Conservation (phyloP, 2,113 vertebrate genomes). For the Alethe diademata region DNA sequence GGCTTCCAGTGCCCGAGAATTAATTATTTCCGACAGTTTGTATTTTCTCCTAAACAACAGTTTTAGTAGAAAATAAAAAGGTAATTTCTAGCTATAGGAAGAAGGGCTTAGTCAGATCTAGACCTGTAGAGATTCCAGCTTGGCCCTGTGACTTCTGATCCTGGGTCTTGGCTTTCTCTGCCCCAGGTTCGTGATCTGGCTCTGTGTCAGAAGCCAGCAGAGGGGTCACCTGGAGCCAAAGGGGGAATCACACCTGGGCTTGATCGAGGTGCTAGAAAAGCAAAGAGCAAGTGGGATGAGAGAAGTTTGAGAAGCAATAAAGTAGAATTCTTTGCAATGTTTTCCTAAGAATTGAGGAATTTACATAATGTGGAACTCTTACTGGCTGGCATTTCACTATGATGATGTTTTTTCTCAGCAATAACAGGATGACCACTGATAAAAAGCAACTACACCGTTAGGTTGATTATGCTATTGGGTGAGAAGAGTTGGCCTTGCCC, state of each 20-base stretch:
- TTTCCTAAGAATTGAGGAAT: not conserved
- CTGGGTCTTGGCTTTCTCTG: not conserved
- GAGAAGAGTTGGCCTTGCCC: not conserved
- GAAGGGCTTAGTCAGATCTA: not conserved
- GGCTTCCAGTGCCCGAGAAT: not conserved
- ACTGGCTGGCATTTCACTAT: not conserved
- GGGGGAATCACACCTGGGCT: not conserved
- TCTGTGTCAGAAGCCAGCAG: not conserved
- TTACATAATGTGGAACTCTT: not conserved
- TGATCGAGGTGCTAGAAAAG: not conserved
- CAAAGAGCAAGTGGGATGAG: not conserved
- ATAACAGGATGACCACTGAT: not conserved
- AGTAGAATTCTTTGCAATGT: not conserved
- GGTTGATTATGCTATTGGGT: not conserved
- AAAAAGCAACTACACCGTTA: not conserved
- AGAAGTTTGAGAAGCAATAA: not conserved
- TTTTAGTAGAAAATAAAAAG: not conserved
- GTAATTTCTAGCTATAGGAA: not conserved
- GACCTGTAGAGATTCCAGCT: not conserved
- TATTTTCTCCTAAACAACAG: not conserved
- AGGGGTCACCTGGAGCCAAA: not conserved
- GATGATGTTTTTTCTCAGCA: not conserved
- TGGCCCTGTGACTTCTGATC: not conserved
- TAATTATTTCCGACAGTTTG: not conserved
- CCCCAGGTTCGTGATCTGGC: accelerated